Base-by-base conservation (phyloP, 2,888 invertebrate genomes). In the Drepanosiphum platanoidis region DNA sequence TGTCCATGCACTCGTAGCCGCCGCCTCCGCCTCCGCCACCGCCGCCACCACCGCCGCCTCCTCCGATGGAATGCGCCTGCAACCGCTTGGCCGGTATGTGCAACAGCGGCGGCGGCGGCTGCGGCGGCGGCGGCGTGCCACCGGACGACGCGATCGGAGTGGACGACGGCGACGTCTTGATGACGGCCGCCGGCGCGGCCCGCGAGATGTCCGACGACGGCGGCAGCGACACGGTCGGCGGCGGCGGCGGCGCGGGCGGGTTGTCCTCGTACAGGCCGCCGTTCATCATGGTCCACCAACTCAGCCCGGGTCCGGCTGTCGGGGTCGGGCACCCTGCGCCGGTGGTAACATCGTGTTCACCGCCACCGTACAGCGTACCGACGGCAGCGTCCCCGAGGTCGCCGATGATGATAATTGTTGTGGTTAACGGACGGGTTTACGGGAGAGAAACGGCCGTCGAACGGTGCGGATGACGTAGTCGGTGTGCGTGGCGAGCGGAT, bases 31-130 rank as follows among this genome's bases (percentile, higher is more conserved):
- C 92, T 89, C 92, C 92, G 7, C 61, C 61, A 7, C 61, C 93
- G 77, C 93, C 92, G 89, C 92, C 93, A 75, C 93, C 92, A 89
- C 92, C 92, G 86, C 92, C 92, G 87, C 92, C 89, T 83, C 89
- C 88, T 89, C 88, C 86, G 87, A 90, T 91, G 92, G 91, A 92
- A 92, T 91, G 91, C 91, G 90, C 90, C 87, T 87, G 91, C 91
- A 86, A 92, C 86, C 96, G 92, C 91, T 96, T 96, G 89, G 96
- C 96, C 88, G 96, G 96, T 91, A 96, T 96, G 92, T 96, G 96
- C 87, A 96, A 92, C 86, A 94, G 94, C 87, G 82, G 71, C 18
- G 83, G 83, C 13, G 83, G 80, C 8, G 46, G 79, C 39, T 52
- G 75, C 7, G 46, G 61, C 27, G 61, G 70, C 27, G 83, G 79